A percentile compares a stretch with the other conserved stretches of the same genome.
Evolutionary conservation across 2,797 vertebrate genomes (phyloP).

Genomic region (Sphenodon punctatus): DNA sequence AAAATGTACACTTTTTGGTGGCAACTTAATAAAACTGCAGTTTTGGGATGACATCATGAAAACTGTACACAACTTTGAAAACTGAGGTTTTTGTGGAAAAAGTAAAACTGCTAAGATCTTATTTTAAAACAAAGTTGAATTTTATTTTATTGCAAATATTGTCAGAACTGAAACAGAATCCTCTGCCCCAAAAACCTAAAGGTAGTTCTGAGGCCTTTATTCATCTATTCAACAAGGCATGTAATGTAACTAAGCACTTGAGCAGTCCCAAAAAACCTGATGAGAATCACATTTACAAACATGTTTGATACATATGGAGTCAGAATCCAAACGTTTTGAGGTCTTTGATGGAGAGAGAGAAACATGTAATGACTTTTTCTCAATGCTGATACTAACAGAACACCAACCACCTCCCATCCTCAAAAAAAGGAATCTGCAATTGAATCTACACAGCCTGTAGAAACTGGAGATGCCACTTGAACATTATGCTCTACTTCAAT

Average conservation of each 20-base stretch:
- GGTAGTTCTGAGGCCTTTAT: slow-evolving; percentile 19
- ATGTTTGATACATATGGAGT: background rate
- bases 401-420: no score
- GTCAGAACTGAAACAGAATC: no score
- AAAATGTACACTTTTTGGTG: slow-evolving; percentile 20
- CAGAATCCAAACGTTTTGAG: background rate
- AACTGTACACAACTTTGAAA: no score
- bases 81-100: no score
- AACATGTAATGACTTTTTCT: background rate
- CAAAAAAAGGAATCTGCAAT: background rate
- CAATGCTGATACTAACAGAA: background rate
- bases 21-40: background rate
- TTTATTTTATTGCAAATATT: no score
- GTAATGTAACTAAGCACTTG: slow-evolving; percentile 2
- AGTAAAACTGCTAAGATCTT: no score
- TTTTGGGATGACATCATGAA: no score
- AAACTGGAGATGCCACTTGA: accelerated
- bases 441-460: background rate
- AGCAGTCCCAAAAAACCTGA: background rate
- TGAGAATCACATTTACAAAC: background rate
- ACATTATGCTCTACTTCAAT: background rate
- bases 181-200: no score
- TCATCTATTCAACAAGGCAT: no score
- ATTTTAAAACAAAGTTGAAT: no score
- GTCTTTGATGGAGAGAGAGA: background rate